Base-by-base conservation (phyloP, 1,140 invertebrate species). In the Diorhabda carinulata region DNA sequence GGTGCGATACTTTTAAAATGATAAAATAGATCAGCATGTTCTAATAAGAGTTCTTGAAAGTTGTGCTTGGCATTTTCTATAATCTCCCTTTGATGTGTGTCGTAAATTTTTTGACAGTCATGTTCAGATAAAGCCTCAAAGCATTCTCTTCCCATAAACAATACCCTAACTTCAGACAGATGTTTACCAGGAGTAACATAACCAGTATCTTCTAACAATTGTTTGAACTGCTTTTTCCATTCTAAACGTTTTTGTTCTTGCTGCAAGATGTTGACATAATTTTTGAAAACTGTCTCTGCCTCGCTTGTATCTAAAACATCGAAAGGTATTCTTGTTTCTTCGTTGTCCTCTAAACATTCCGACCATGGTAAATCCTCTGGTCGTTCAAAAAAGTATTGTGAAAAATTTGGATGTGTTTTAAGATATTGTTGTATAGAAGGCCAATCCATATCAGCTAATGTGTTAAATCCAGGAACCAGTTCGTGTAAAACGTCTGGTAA, bases 71-170 rank as follows among this genome's bases (percentile, higher is more conserved):
- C 95, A 78, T 91, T 89, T 76, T 95, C 90, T 78, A 95, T 93
- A 62, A 98, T 90, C 79, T 96, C 93, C 74, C 91, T 87, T 83
- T 98, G 97, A 84, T 98, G 95, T 69, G 92, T 90, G 74, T 98
- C 95, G 82, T 98, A 99, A 75, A 98, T 97, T 75, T 93, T 87
- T 78, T 94, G 90, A 77, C 95, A 92, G 80, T 98, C 96, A 61
- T 91, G 87, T 78, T 97, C 94, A 0, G 92, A 90, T 41, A 99
- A 84, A 1, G 92, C 91, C 81, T 96, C 95, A 81, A 95, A 98
- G 78, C 96, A 97, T 80, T 98, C 95, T 43, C 96, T 87, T 0
- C 96, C 96, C 89, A 97, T 93, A 79, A 99, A 96, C 56, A 97
- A 85, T 5, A 98, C 94, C 72, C 94, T 86, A 44, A 98, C 93